phyloP scores from a whole-genome alignment of 2,113 vertebrate genomes.

The Dermatemys mawii region DNA sequence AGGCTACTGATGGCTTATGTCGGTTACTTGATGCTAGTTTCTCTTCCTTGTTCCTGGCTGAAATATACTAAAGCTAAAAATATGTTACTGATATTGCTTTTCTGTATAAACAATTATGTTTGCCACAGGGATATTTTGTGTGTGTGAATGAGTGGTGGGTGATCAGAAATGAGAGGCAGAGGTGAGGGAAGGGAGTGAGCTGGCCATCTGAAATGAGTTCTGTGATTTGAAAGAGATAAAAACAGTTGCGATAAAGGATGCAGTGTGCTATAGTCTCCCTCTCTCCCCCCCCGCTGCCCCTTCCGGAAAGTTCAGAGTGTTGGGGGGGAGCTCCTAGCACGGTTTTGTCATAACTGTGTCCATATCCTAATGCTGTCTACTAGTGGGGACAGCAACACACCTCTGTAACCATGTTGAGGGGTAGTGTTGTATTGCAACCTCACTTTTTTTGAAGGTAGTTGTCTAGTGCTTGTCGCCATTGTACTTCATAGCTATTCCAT shows the following conservation, averaged over 20 bases:
- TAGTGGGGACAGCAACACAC: background rate
- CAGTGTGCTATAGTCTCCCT: background rate
- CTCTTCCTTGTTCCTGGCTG: background rate
- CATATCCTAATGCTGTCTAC: background rate
- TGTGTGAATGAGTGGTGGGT: background rate
- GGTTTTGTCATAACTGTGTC: background rate
- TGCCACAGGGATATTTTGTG: background rate
- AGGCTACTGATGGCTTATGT: background rate
- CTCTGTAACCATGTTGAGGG: background rate
- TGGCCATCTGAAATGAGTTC: background rate
- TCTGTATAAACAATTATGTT: background rate
- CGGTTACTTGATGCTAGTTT: background rate
- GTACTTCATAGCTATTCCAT: background rate
- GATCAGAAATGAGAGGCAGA: background rate
- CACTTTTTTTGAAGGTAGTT: background rate
- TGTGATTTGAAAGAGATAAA: background rate
- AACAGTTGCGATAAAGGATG: background rate
- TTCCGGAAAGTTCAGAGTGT: background rate
- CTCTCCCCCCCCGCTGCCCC: too few relatives aligned
- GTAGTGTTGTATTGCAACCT: background rate
- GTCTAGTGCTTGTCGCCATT: background rate
- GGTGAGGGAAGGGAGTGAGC: background rate
- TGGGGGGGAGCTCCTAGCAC: background rate
- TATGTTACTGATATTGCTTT: background rate
- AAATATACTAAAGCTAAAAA: background rate